Percentiles rank a stretch among this genome's conserved stretches.
Conservation (phyloP, 1,140 invertebrate species). For the Drosophila eugracilis region DNA sequence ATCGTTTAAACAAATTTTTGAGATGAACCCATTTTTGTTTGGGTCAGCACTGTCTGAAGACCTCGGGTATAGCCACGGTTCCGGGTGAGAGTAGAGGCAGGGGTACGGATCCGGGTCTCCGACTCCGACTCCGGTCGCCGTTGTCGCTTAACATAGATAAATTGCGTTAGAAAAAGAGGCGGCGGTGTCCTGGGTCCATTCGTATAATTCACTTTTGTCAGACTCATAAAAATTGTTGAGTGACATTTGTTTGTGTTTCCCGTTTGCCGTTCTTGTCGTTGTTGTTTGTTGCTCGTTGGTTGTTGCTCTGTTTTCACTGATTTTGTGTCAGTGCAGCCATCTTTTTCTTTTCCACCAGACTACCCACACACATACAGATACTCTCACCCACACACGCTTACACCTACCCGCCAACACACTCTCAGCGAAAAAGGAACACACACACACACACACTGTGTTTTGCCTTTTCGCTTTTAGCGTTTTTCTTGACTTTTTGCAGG, state of each 20-base stretch:
- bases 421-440: conserved; percentile 23
- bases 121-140: conserved; percentile 42
- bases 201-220: conserved; percentile 83
- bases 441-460: conserved; percentile 44
- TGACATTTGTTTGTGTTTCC: conserved; percentile 83
- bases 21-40: neutral
- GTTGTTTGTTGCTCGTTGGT: conserved; percentile 39
- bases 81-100: conserved; percentile 6
- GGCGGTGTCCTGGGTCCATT: conserved; percentile 76
- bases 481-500: conserved; percentile 41
- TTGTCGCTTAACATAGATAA: conserved; percentile 78
- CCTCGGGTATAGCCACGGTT: conserved; percentile 1
- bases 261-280: conserved; percentile 63
- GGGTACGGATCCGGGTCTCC: conserved; percentile 13
- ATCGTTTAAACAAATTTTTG: too few relatives aligned
- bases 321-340: conserved; percentile 77
- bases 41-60: conserved; percentile 12
- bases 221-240: conserved; percentile 83
- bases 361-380: conserved; percentile 47
- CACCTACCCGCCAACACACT: conserved; percentile 1
- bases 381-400: conserved; percentile 19
- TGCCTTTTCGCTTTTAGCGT: conserved; percentile 47
- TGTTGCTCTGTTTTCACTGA: conserved; percentile 68
- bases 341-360: conserved; percentile 77
- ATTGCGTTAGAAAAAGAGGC: conserved; percentile 83